phyloP scores from a whole-genome alignment of 2,113 vertebrate genomes.

The Ailurus styani region DNA sequence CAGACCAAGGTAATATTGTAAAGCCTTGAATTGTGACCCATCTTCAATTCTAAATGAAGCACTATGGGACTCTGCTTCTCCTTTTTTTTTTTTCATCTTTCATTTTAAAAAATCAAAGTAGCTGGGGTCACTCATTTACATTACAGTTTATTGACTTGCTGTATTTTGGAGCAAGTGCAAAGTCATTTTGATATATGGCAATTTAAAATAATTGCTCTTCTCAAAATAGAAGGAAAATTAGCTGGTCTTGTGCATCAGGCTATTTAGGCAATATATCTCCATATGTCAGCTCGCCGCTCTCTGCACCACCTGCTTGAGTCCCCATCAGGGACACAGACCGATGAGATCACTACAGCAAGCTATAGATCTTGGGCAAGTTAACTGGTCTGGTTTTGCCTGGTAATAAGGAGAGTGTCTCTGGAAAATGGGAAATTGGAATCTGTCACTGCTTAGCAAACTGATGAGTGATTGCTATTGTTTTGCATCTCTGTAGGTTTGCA shows the following conservation, averaged over 20 bases:
- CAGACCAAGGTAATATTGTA: not conserved
- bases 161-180: slow-evolving; percentile 64
- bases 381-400: slow-evolving; percentile 70
- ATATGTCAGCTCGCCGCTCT: not conserved
- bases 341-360: slow-evolving; percentile 75
- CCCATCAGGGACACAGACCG: slow-evolving; percentile 65
- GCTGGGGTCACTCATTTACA: slow-evolving; percentile 65
- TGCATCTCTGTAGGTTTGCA: slow-evolving; percentile 30
- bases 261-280: slow-evolving; percentile 63
- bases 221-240: slow-evolving; percentile 70
- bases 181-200: slow-evolving; percentile 69
- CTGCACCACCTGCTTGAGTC: slow-evolving; percentile 59
- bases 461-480: slow-evolving; percentile 64
- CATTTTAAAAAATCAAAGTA: slow-evolving; percentile 56
- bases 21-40: not conserved
- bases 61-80: not conserved
- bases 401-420: slow-evolving; percentile 68
- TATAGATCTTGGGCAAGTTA: slow-evolving; percentile 74
- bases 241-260: slow-evolving; percentile 57
- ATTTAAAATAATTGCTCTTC: slow-evolving; percentile 79
- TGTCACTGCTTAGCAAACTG: slow-evolving; percentile 57
- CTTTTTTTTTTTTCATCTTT: not conserved
- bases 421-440: slow-evolving; percentile 70
- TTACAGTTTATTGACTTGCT: slow-evolving; percentile 48
- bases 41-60: not conserved